phyloP scores from a whole-genome alignment of 2,888 invertebrate genomes.

The Papilio demoleus region DNA sequence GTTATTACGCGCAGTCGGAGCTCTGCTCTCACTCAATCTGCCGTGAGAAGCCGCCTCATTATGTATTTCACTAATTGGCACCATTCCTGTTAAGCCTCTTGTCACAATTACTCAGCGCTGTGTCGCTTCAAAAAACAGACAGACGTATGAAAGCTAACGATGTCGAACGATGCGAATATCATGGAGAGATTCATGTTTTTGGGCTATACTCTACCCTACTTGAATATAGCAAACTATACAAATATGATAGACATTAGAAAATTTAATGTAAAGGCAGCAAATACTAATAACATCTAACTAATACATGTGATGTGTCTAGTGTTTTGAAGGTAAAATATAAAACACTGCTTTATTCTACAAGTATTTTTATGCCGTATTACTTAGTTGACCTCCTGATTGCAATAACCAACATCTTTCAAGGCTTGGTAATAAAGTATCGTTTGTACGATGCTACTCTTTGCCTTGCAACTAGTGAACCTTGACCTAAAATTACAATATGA shows the following conservation, averaged over 20 bases:
- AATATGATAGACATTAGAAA: not conserved
- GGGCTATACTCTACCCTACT: not conserved
- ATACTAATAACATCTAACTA: no score
- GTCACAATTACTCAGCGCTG: conserved; percentile 40
- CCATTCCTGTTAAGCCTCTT: conserved; percentile 55
- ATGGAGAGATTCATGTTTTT: not conserved
- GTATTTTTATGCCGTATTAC: not conserved
- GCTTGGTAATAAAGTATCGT: conserved; percentile 1
- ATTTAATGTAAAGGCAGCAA: no score
- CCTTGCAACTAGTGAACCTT: not conserved
- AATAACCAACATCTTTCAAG: conserved; percentile 7
- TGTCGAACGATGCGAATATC: conserved; percentile 19
- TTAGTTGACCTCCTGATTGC: not conserved
- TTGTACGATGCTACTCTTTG: not conserved
- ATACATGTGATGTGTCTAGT: no score
- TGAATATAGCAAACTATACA: not conserved
- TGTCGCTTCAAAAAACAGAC: conserved; percentile 34
- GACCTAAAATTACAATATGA: not conserved
- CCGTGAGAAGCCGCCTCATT: conserved; percentile 59
- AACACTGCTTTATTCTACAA: not conserved
- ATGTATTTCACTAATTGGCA: conserved; percentile 69
- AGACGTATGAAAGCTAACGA: conserved; percentile 37
- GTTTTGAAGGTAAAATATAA: no score
- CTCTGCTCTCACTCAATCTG: conserved; percentile 59
- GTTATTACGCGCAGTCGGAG: conserved; percentile 54